Evolutionary conservation across 2,888 invertebrate species (phyloP).

Genomic region (Oeneis ivallda): DNA sequence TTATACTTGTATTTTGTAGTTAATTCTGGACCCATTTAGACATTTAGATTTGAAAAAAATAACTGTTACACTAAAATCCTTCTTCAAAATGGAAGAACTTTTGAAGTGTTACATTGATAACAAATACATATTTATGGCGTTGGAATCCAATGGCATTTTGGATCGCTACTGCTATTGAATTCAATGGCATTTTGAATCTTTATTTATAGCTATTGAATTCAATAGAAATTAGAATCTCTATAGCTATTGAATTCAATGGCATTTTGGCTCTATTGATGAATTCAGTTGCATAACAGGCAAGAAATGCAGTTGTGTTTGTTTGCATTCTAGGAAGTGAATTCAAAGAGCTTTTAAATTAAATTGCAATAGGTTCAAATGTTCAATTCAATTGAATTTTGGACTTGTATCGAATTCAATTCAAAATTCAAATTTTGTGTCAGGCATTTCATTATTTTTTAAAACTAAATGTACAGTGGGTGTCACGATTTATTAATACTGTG

Average conservation of each 20-base stretch:
- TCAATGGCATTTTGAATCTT: no score
- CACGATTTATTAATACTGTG: background rate
- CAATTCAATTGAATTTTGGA: background rate
- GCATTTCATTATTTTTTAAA: background rate
- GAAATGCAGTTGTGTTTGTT: no score
- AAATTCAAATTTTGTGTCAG: background rate
- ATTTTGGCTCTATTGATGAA: no score
- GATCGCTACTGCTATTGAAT: no score
- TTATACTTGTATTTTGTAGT: conserved; percentile 19
- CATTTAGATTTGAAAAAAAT: conserved; percentile 29
- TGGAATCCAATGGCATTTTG: no score
- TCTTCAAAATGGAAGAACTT: background rate
- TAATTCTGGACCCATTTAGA: conserved; percentile 31
- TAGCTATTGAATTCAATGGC: no score
- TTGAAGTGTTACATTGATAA: background rate
- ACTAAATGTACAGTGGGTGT: conserved; percentile 3
- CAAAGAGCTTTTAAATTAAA: background rate
- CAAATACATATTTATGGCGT: background rate
- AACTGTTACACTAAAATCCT: background rate
- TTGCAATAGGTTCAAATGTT: background rate
- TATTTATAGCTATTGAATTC: background rate
- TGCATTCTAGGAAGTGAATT: no score
- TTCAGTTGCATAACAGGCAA: background rate
- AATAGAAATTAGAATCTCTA: no score
- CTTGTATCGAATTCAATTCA: background rate